These are phyloP conservation scores for Odontamblyopus rebecca DNA, from an alignment of 2,797 vertebrate species.

Conservation along the genomic window DNA sequence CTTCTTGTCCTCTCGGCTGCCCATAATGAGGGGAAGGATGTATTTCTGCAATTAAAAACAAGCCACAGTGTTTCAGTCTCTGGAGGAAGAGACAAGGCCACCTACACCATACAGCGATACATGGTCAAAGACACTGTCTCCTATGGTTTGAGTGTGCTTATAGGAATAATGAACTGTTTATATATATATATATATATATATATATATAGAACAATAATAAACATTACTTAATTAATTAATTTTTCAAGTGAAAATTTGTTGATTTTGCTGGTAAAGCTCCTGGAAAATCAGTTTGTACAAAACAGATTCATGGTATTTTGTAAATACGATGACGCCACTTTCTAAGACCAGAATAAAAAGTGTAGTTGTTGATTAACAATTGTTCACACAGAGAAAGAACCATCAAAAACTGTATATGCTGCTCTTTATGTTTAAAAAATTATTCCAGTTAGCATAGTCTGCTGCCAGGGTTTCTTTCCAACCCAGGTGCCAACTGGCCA, in stretches of 20 bases:
- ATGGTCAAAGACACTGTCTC: conserved; percentile 37
- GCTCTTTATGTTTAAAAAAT: conserved; percentile 17
- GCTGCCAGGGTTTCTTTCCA: conserved; percentile 68
- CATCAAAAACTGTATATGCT: conserved; percentile 12
- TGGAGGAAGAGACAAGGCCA: conserved; percentile 51
- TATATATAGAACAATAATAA: neutral
- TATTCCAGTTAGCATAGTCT: conserved; percentile 19
- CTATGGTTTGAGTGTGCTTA: neutral
- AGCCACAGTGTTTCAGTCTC: conserved; percentile 77
- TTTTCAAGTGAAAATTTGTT: neutral
- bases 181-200: too few relatives aligned
- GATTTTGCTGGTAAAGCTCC: neutral
- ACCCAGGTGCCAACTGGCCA: conserved; percentile 63
- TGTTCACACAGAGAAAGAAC: conserved; percentile 11
- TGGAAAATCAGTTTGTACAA: neutral
- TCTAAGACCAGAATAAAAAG: too few relatives aligned
- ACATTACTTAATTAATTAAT: neutral
- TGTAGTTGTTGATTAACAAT: too few relatives aligned
- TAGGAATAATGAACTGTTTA: neutral
- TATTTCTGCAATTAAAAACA: conserved; percentile 92
- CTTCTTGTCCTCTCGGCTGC: conserved; percentile 96
- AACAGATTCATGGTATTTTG: neutral
- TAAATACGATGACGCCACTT: neutral
- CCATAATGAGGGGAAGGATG: conserved; percentile 95
- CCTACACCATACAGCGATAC: conserved; percentile 25